phyloP scores from a whole-genome alignment of 2,888 invertebrate species.

The Mythimna ferrago region DNA sequence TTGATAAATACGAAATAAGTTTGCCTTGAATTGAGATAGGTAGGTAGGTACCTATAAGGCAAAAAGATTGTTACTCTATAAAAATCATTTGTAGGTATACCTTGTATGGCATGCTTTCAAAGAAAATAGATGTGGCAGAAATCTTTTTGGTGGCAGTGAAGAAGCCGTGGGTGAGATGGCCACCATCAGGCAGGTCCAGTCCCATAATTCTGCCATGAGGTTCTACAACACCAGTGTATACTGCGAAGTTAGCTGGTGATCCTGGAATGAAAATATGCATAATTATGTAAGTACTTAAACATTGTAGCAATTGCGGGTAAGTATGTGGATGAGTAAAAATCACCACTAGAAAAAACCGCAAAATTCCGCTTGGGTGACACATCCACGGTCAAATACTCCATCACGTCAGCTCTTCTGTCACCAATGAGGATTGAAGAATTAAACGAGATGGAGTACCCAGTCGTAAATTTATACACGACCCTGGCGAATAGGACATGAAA shows the following conservation, averaged over 20 bases:
- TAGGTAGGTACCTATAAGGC: too few relatives aligned
- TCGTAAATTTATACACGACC: too few relatives aligned
- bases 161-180: slow-evolving; percentile 98
- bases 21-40: not conserved
- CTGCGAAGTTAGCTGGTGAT: slow-evolving; percentile 99
- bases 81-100: slow-evolving; percentile 81
- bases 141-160: slow-evolving; percentile 97
- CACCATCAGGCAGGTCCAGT: slow-evolving; percentile 98
- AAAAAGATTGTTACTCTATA: not conserved
- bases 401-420: too few relatives aligned
- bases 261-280: slow-evolving; percentile 79
- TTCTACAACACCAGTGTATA: slow-evolving; percentile 97
- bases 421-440: too few relatives aligned
- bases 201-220: slow-evolving; percentile 99
- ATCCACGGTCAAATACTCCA: too few relatives aligned
- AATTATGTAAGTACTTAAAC: too few relatives aligned
- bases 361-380: too few relatives aligned
- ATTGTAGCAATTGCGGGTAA: too few relatives aligned
- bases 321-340: too few relatives aligned
- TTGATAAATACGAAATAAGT: slow-evolving; percentile 7
- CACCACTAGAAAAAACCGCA: too few relatives aligned
- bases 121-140: slow-evolving; percentile 99
- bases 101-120: slow-evolving; percentile 99
- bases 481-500: too few relatives aligned
- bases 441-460: too few relatives aligned